Evolutionary conservation across 2,113 vertebrate species (phyloP).

Genomic region (Seriola rivoliana): DNA sequence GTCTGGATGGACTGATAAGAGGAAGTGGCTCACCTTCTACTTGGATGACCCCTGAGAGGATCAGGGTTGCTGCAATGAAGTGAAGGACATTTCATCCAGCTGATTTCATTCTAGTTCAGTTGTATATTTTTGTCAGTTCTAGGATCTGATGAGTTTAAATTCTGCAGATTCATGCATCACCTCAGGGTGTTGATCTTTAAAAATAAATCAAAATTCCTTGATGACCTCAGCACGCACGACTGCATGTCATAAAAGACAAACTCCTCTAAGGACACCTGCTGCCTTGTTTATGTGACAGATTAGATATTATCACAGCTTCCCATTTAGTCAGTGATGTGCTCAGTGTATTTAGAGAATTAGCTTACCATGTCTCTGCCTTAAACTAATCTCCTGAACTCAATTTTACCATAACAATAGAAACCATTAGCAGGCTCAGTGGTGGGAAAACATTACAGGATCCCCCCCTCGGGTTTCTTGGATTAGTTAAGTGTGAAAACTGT

Average conservation of each 20-base stretch:
- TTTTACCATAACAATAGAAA: slow-evolving; percentile 71
- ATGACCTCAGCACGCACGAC: not conserved
- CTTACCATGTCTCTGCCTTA: slow-evolving; percentile 40
- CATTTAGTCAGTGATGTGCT: slow-evolving; percentile 42
- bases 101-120: not conserved
- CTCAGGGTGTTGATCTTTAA: not conserved
- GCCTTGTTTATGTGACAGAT: slow-evolving; percentile 19
- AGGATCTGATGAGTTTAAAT: not conserved
- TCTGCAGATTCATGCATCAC: not conserved
- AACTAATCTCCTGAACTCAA: slow-evolving; percentile 65
- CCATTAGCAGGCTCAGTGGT: slow-evolving; percentile 59
- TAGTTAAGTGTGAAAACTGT: slow-evolving; percentile 12
- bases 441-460: slow-evolving; percentile 32
- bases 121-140: not conserved
- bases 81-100: slow-evolving; percentile 1
- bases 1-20: slow-evolving; percentile 71
- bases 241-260: not conserved
- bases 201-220: not conserved
- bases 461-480: slow-evolving; percentile 14
- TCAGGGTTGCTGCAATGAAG: slow-evolving; percentile 10
- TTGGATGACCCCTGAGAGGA: slow-evolving; percentile 28
- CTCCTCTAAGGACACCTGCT: slow-evolving; percentile 1
- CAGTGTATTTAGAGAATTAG: slow-evolving; percentile 38
- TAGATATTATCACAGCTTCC: slow-evolving; percentile 37
- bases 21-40: slow-evolving; percentile 42